Conservation (phyloP, 2,888 invertebrate genomes). For the Callyntrura guangdongensis region DNA sequence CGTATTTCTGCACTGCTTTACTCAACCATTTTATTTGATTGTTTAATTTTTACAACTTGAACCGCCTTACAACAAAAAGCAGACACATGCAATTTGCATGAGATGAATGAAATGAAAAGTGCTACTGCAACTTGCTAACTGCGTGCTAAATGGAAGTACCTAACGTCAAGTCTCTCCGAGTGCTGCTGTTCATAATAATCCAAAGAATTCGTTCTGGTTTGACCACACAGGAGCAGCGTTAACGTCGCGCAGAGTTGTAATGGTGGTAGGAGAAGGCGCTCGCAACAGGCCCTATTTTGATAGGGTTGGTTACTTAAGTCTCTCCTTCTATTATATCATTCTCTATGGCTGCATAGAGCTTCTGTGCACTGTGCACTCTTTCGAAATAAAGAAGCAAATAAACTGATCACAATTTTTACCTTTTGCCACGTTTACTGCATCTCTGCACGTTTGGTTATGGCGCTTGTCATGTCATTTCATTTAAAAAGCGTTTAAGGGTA, state of each 20-base stretch:
- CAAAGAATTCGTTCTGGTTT: constrained; percentile 18
- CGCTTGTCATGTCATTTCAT: neutral
- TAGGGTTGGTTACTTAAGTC: neutral
- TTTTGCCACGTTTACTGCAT: neutral
- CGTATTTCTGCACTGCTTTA: no score
- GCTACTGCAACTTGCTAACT: neutral
- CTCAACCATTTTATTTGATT: no score
- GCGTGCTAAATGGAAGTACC: neutral
- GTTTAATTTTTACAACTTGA: no score
- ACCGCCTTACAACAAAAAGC: neutral
- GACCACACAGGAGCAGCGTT: neutral
- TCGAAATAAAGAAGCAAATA: neutral
- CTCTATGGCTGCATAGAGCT: neutral
- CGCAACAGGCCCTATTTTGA: neutral
- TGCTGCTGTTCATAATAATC: no score
- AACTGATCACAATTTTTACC: neutral
- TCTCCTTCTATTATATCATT: neutral
- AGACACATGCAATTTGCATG: neutral
- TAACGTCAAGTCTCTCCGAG: constrained; percentile 2
- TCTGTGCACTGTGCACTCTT: constrained; percentile 7
- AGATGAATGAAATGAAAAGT: neutral
- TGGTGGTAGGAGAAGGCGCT: neutral
- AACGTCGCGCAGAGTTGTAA: neutral
- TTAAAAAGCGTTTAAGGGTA: no score
- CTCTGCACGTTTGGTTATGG: neutral